A percentile compares a stretch with the other conserved stretches of the same genome.
Evolutionary conservation across 92 coral and sea anemone genomes (phyloP).

Genomic region (Montipora capitata): DNA sequence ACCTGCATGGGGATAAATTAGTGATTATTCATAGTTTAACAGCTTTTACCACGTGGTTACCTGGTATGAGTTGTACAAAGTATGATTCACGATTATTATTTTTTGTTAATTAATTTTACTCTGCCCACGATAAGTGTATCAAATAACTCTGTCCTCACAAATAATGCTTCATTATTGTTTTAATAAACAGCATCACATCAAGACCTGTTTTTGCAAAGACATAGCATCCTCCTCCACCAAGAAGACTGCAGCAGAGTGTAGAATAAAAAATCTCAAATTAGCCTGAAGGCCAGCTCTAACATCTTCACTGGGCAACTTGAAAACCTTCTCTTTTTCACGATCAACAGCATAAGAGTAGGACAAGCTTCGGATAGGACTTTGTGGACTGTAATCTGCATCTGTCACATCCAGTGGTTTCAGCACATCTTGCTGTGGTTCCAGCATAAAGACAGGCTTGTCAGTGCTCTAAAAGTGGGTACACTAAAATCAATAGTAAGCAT

Average conservation of each 20-base stretch:
- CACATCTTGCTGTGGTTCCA: constrained; percentile 74
- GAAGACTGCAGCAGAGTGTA: constrained; percentile 93
- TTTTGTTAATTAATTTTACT: too few species aligned
- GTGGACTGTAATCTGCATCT: constrained; percentile 66
- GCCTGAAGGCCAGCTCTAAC: constrained; percentile 98
- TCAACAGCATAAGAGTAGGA: constrained; percentile 81
- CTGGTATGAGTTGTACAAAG: too few species aligned
- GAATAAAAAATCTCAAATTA: constrained; percentile 87
- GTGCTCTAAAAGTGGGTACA: constrained; percentile 48
- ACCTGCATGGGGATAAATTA: too few species aligned
- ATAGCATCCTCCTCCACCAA: constrained; percentile 79
- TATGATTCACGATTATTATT: too few species aligned
- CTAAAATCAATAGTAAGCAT: background rate
- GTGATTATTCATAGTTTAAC: too few species aligned
- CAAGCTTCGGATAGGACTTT: constrained; percentile 87
- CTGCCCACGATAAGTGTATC: too few species aligned
- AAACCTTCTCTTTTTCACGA: constrained; percentile 57
- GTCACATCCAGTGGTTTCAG: constrained; percentile 29
- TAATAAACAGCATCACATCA: too few species aligned
- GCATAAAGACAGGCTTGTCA: constrained; percentile 93
- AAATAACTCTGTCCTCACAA: too few species aligned
- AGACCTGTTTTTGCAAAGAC: constrained; percentile 87
- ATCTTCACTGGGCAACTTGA: constrained; percentile 82
- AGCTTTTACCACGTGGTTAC: too few species aligned
- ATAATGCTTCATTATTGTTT: too few species aligned